These are phyloP conservation scores for Trochalopteron elliotii DNA, from an alignment of 2,113 vertebrate genomes.

Conservation along the genomic window DNA sequence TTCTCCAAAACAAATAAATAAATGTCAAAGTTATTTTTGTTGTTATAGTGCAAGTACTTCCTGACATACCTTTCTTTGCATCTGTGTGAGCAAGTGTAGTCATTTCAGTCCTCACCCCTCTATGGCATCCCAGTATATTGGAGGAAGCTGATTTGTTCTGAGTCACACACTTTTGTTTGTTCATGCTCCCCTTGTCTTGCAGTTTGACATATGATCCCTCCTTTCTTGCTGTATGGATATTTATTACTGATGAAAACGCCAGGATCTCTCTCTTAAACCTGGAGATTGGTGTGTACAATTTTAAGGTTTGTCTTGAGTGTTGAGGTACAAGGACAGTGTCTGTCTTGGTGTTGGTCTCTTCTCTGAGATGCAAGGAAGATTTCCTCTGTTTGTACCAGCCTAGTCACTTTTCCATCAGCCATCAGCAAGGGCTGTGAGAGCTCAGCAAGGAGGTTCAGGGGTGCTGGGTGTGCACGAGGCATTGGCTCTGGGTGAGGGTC, in stretches of 20 bases:
- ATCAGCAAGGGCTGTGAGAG: not conserved
- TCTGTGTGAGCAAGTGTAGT: not conserved
- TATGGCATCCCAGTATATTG: not conserved
- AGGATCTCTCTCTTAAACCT: not conserved
- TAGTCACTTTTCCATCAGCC: not conserved
- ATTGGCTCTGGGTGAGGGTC: not conserved
- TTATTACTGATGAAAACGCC: not conserved
- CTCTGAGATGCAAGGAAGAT: not conserved
- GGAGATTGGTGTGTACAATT: not conserved
- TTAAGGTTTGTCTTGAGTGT: not conserved
- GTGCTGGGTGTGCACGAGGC: rapidly evolving
- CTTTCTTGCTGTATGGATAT: not conserved
- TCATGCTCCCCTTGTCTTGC: not conserved
- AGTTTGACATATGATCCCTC: not conserved
- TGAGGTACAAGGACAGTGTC: not conserved
- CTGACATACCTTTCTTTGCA: not conserved
- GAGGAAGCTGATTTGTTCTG: not conserved
- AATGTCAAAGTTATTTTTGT: not conserved
- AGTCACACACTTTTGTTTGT: not conserved
- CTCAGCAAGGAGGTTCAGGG: not conserved
- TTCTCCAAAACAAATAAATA: not conserved
- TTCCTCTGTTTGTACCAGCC: not conserved
- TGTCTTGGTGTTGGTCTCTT: not conserved
- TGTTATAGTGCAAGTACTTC: not conserved
- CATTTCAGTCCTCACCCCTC: not conserved